These are phyloP conservation scores for Miniopterus natalensis DNA, from an alignment of 2,113 vertebrate genomes.

Conservation along the genomic window DNA sequence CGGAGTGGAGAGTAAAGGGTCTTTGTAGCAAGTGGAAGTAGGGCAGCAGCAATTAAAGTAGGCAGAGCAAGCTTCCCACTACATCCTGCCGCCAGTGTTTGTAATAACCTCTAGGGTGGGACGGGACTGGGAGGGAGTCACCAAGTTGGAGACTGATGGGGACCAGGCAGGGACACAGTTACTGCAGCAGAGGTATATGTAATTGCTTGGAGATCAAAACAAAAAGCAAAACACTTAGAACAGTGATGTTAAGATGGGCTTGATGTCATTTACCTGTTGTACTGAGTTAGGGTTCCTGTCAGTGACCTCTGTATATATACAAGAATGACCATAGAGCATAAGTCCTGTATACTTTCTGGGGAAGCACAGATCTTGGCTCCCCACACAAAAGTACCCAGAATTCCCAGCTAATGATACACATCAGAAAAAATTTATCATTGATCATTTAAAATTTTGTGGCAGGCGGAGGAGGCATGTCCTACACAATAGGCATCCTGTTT, in stretches of 20 bases:
- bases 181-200: neutral
- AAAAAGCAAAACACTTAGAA: neutral
- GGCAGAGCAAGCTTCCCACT: neutral
- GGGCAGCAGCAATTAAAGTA: neutral
- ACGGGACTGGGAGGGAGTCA: neutral
- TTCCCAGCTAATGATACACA: neutral
- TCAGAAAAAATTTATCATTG: neutral
- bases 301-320: neutral
- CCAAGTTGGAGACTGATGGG: neutral
- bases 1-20: neutral
- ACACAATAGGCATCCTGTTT: neutral
- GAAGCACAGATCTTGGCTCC: neutral
- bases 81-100: neutral
- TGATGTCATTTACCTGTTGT: neutral
- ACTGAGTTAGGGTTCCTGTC: neutral
- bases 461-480: neutral
- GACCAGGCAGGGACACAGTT: neutral
- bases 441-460: neutral
- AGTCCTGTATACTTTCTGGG: neutral
- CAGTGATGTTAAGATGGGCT: neutral
- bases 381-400: neutral
- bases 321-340: neutral
- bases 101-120: neutral
- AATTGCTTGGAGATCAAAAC: neutral
- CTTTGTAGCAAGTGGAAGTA: neutral